Evolutionary conservation across 1,140 invertebrate species (phyloP), one percentile per base, ranked within the genome.

Genomic region (Bombus fervidus): DNA sequence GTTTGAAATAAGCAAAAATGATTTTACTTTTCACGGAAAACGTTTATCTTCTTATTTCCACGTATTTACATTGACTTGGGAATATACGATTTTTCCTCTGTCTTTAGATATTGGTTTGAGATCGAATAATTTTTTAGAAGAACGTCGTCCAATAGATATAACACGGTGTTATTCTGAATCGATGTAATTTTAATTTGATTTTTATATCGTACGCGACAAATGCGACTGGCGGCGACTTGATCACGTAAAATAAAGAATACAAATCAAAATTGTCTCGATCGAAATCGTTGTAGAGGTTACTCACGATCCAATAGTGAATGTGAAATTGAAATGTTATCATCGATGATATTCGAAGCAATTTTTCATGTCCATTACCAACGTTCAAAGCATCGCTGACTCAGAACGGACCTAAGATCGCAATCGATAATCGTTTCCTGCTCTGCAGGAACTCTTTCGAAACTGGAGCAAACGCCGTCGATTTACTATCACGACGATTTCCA

Each of bases 381-480:
- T 81, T 83, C n/a, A 53, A 68, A 81, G 53, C 80, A n/a, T 6
- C 22, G 64, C 62, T 81, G 88, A 89, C 59, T 76, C 62, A 79
- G n/a, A 74, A 64, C 66, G 64, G 87, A 84, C 76, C 43, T 37
- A 72, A 80, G 87, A 88, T 90, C 89, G 86, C 80, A 66, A 78
- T 87, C 87, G 85, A 47, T 91, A 92, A 93, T 87, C 89, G 87
- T 90, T 89, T 89, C 73, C 78, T 81, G 78, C 53, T 80, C 18
- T 64, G 57, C 57, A 28, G 57, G 53, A 59, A 59, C 57, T 62
- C 47, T 81, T 81, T 89, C 73, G 78, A 89, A 89, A 90, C 41
- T 77, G 39, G 37, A 66, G 74, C 86, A 80, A 78, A 79, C 34
- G 68, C 6, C 34, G 43, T 62, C 62, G 53, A 28, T 87, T 85